These are phyloP conservation scores for Camponotus vicinus DNA, from an alignment of 1,140 invertebrate species.

Conservation along the genomic window DNA sequence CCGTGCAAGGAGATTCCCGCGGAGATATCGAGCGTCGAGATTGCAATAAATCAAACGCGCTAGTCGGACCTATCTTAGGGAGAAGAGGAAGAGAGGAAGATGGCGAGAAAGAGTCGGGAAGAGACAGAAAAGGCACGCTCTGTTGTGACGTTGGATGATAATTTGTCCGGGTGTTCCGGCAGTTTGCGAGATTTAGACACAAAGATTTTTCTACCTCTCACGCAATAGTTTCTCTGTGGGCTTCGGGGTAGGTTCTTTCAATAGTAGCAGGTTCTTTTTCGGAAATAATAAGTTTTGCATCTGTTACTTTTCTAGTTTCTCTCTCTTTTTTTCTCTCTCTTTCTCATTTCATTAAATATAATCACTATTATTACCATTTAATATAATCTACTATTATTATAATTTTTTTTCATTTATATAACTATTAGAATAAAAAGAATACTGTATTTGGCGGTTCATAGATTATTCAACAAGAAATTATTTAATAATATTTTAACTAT, in stretches of 20 bases:
- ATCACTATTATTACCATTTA: no score
- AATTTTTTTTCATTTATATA: no score
- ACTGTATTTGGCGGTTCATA: no score
- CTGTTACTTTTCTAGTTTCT: conserved; percentile 8
- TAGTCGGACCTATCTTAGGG: conserved; percentile 56
- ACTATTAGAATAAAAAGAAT: no score
- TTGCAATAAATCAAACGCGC: conserved; percentile 75
- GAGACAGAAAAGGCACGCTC: conserved; percentile 72
- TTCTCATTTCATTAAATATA: no score
- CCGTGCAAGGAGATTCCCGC: conserved; percentile 60
- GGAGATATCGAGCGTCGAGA: conserved; percentile 71
- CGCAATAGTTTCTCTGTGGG: not conserved
- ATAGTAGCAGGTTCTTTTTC: conserved; percentile 54
- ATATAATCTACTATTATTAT: no score
- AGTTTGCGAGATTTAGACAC: conserved; percentile 69
- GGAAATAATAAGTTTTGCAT: conserved; percentile 42
- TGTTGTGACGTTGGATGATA: conserved; percentile 77
- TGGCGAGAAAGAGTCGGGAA: conserved; percentile 44
- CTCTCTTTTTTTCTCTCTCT: not conserved
- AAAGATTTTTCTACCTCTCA: conserved; percentile 41
- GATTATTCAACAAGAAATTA: no score
- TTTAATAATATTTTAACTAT: not conserved
- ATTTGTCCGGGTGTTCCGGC: conserved; percentile 76
- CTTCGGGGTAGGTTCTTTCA: conserved; percentile 25
- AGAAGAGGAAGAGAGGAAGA: not conserved